Base-by-base conservation (phyloP, 1,140 invertebrate species). In the Cherax destructor region DNA sequence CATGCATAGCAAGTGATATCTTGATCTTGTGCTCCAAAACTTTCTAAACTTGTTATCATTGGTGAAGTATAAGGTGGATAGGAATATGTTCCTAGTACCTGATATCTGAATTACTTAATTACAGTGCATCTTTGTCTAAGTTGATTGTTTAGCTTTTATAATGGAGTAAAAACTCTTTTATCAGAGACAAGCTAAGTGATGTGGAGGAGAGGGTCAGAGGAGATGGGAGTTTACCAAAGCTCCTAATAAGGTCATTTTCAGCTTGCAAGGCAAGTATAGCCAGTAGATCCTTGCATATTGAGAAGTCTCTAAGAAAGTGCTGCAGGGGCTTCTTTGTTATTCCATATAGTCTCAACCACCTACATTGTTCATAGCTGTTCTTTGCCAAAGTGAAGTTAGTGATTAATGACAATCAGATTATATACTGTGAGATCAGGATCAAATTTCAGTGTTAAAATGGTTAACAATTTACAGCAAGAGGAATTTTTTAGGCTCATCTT, bases 341-440 rank as follows among this genome's bases (percentile, higher is more conserved):
- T 91, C 76, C 65, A 84, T 91, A 78, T 91, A 91, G 89, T 91
- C 89, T 78, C 52, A 50, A 85, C 83, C 89, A 91, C 74, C 74
- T 85, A 91, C 83, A 91, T 77, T 78, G 85, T 85, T 72, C 65
- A 84, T 91, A 85, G 89, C 85, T 91, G 89, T 91, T 91, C 83
- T 85, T 85, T 79, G 76, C 83, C 65, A 61, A 56, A 77, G 83
- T 84, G 50, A 56, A 77, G 80, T 61, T 91, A 85, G 76, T 79
- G 83, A 79, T 80, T 78, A 83, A 77, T 85, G 89, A 91, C 89
- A 91, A 91, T 91, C 89, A 91, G 89, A 78, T 85, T 79, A 87
- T 79, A 56, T 76, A 79, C 24, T 47, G 18, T 47, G 49, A 59
- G n/a, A 83, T 49, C 61, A 83, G 16, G 61, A 83, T 83, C 79